phyloP scores from a whole-genome alignment of 2,113 vertebrate species.

The Dissostichus mawsoni region DNA sequence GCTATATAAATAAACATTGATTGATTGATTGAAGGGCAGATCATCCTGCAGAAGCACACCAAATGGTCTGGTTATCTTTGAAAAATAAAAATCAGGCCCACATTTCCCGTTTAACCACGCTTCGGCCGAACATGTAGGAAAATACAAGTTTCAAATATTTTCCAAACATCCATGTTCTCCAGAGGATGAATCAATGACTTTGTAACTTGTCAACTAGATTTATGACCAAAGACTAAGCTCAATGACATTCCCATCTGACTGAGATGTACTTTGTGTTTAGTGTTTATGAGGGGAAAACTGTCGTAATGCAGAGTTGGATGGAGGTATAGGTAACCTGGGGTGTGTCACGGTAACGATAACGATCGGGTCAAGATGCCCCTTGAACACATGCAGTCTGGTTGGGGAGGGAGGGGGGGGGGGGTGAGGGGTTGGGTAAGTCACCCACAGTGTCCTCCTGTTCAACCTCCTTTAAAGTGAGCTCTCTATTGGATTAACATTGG shows the following conservation, averaged over 20 bases:
- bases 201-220: not conserved
- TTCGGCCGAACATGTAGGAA: no score
- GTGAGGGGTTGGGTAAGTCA: slow-evolving; percentile 21
- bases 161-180: not conserved
- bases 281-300: not conserved
- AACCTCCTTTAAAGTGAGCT: slow-evolving; percentile 65
- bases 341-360: slow-evolving; percentile 20
- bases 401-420: slow-evolving; percentile 7
- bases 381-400: slow-evolving; percentile 37
- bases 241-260: not conserved
- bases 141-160: not conserved
- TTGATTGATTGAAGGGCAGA: no score
- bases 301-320: slow-evolving; percentile 9
- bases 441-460: slow-evolving; percentile 74
- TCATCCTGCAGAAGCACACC: not conserved
- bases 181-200: not conserved
- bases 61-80: not conserved
- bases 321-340: slow-evolving; percentile 17
- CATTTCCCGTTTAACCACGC: not conserved
- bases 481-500: slow-evolving; percentile 80
- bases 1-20: no score
- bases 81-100: not conserved
- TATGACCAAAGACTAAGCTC: not conserved
- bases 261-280: not conserved
- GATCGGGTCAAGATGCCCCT: slow-evolving; percentile 33